Evolutionary conservation across 2,797 vertebrate species (phyloP), one percentile per base, ranked within the genome.

Genomic region (Siniperca undulata): DNA sequence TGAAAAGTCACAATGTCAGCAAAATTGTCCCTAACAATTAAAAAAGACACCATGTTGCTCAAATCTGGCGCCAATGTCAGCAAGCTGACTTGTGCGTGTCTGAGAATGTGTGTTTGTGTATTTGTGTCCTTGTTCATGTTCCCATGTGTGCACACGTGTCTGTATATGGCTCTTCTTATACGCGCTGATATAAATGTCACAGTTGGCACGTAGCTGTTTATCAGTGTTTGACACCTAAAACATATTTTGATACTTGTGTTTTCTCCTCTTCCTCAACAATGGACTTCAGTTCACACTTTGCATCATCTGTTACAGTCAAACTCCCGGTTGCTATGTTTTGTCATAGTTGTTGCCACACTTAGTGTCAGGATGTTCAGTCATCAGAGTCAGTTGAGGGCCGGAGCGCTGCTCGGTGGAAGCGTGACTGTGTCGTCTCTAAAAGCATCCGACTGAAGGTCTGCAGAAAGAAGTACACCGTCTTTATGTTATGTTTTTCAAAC

Each of bases 401-500:
- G 89, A 78, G 92, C 87, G 7, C 92, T 95, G 86, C 93, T 95
- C 1, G 95, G 94, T 67, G 93, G 94, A 53, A 96, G 94, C 6
- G 93, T 95, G 0, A 94, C 95, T 3, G 96, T 95, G 84, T 96
- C 93, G 22, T 96, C 96, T 89, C 89, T 86, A 55, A 95, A 96
- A 8, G 94, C 94, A 55, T 96, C 96, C 0, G 94, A 91, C 69
- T 96, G 94, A 53, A 96, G 94, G 83, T 96, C 96, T 96, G 87
- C 40, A 75, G 34, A 70, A 48, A 7, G 61, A 36, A n/a, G 9
- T 0, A 19, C 10, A 48, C 4, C 16, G 19, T 65, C 17, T 44
- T 81, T 14, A 36, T 30, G 2, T 3, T 19, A 0, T 40, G 6
- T 24, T 24, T 42, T 34, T 56, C 38, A 42, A 50, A 40, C 20